Evolutionary conservation across 1,140 invertebrate genomes (phyloP), one percentile per base, ranked within the genome.

Genomic region (Eueides isabella): DNA sequence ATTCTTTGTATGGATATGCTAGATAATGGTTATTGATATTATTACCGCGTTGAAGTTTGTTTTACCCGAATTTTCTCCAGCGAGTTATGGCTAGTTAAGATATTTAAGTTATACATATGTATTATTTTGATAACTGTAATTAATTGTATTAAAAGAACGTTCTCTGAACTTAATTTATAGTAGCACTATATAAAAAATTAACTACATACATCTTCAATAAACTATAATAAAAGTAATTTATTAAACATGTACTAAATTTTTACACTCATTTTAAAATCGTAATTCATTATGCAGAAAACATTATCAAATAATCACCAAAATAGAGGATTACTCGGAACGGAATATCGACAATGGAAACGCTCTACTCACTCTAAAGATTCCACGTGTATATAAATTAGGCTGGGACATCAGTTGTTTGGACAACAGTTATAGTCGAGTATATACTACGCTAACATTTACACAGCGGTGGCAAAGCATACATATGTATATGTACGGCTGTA

Each of bases 331-430:
- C 19, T 6, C 41, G 5, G n/a, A 44, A 44, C 1, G 7, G n/a
- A 61, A 61, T 29, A 61, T 61, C 7, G 48, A 31, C 55, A 62
- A 41, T 70, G 30, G 61, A 61, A 63, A 62, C 55, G 23, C 11
- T 19, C 64, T 7, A 33, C 61, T 65, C 63, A 67, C 29, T 33
- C 23, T 29, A 72, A 66, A 67, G 71, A 73, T 69, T 48, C 72
- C 83, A 85, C 81, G 80, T 84, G 82, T 75, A 69, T 78, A 79
- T 85, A 83, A 86, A 85, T 84, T 87, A 85, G 80, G 82, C 78
- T 85, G 85, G 78, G 74, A 80, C 76, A 78, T 44, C 74, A 71
- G 75, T 78, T 87, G 77, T 87, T 86, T 88, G 84, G 79, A 82
- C 83, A 86, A 85, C 82, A 83, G 85, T 81, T 80, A 76, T 74